phyloP scores from a whole-genome alignment of 2,797 vertebrate species.

The Manis crassicaudata region DNA sequence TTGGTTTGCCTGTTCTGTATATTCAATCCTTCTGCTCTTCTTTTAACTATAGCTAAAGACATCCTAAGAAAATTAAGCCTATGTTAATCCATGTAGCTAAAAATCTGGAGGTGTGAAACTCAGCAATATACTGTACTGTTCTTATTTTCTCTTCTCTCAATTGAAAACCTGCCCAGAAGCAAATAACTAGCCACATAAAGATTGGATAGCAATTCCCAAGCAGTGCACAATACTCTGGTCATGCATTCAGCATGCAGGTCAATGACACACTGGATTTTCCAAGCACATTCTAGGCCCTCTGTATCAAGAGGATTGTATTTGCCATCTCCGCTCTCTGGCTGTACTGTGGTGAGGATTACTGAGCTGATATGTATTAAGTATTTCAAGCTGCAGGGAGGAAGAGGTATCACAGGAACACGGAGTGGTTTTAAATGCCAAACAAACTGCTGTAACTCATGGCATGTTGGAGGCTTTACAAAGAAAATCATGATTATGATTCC shows the following conservation, averaged over 20 bases:
- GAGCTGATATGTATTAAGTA: not conserved
- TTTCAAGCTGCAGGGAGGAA: not conserved
- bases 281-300: not conserved
- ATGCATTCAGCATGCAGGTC: not conserved
- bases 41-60: not conserved
- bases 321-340: not conserved
- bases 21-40: not conserved
- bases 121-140: not conserved
- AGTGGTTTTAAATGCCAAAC: slow-evolving; percentile 41
- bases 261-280: not conserved
- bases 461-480: not conserved
- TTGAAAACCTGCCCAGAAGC: slow-evolving; percentile 49
- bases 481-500: slow-evolving; percentile 43
- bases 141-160: slow-evolving; percentile 12
- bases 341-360: not conserved
- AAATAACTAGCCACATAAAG: slow-evolving; percentile 20
- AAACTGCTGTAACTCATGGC: slow-evolving; percentile 18
- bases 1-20: not conserved
- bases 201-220: not conserved
- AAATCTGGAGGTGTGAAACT: not conserved
- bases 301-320: not conserved
- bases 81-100: not conserved
- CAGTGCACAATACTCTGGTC: not conserved
- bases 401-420: not conserved
- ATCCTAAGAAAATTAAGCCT: slow-evolving; percentile 7